Percentiles rank a stretch among this genome's conserved stretches.
phyloP scores from a whole-genome alignment of 2,113 vertebrate genomes.

The Rhinolophus sinicus region DNA sequence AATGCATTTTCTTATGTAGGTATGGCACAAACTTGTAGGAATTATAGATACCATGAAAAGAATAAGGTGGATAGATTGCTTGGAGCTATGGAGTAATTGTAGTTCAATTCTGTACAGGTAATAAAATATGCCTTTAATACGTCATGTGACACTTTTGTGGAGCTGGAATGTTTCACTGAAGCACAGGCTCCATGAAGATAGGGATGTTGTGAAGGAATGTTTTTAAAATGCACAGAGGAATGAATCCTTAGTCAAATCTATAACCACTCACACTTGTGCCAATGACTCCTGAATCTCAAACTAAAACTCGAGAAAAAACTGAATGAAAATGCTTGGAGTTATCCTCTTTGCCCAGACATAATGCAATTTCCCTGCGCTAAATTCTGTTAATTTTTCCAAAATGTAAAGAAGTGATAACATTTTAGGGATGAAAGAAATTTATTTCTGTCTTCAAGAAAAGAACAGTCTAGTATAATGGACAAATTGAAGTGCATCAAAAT shows the following conservation, averaged over 20 bases:
- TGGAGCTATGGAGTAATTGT: neutral
- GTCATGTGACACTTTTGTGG: neutral
- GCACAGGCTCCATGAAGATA: neutral
- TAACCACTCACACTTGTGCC: neutral
- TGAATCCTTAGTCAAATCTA: neutral
- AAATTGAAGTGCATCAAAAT: conserved; percentile 55
- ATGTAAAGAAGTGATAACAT: conserved; percentile 41
- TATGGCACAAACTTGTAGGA: neutral
- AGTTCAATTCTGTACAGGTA: neutral
- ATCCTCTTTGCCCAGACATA: conserved; percentile 23
- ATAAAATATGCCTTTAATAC: conserved; percentile 24
- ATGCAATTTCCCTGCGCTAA: conserved; percentile 22
- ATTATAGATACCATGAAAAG: neutral
- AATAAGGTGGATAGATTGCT: neutral
- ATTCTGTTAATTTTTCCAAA: conserved; percentile 34
- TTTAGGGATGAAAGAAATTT: conserved; percentile 60
- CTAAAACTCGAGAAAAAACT: neutral
- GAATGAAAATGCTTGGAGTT: conserved; percentile 44
- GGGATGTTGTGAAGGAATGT: neutral
- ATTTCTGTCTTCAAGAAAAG: conserved; percentile 20
- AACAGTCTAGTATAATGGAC: neutral
- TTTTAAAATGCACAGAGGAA: neutral
- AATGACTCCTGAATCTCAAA: conserved; percentile 30
- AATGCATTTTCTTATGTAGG: neutral
- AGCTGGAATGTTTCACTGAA: neutral